phyloP scores from a whole-genome alignment of 2,888 invertebrate genomes.

The Eupelmus urozonus region DNA sequence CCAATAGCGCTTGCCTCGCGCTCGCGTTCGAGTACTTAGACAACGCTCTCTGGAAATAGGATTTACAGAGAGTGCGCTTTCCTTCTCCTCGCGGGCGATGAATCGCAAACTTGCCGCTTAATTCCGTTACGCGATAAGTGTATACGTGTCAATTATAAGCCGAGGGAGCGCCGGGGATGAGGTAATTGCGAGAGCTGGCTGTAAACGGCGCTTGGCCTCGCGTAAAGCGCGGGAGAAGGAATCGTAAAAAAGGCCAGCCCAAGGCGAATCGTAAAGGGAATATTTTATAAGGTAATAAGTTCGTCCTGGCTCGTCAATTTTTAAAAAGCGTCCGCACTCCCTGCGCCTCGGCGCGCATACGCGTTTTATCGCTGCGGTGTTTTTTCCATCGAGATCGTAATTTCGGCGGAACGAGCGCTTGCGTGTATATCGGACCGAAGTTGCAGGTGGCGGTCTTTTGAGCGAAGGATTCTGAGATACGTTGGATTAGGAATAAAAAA shows the following conservation, averaged over 20 bases:
- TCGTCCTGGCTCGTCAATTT: constrained; percentile 33
- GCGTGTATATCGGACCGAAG: no score
- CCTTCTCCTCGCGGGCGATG: not conserved
- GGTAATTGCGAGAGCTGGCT: no score
- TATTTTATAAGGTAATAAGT: constrained; percentile 42
- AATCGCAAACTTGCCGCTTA: constrained; percentile 2
- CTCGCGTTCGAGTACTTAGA: constrained; percentile 15
- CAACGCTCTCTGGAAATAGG: not conserved
- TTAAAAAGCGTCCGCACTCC: no score
- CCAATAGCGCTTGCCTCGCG: not conserved
- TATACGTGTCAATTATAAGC: not conserved
- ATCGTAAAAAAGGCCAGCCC: constrained; percentile 28
- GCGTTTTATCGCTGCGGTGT: constrained; percentile 4
- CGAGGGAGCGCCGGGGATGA: no score
- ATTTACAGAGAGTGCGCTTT: not conserved
- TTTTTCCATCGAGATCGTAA: constrained; percentile 45
- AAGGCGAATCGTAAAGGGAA: not conserved
- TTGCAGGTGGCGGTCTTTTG: no score
- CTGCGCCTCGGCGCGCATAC: no score
- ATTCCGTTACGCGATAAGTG: constrained; percentile 10
- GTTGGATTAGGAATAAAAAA: no score
- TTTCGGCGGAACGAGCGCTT: constrained; percentile 28
- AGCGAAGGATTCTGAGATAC: no score
- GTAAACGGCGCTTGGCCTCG: no score
- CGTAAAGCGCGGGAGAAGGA: not conserved